Conservation (phyloP, 2,888 invertebrate species). For the Meta bourneti region DNA sequence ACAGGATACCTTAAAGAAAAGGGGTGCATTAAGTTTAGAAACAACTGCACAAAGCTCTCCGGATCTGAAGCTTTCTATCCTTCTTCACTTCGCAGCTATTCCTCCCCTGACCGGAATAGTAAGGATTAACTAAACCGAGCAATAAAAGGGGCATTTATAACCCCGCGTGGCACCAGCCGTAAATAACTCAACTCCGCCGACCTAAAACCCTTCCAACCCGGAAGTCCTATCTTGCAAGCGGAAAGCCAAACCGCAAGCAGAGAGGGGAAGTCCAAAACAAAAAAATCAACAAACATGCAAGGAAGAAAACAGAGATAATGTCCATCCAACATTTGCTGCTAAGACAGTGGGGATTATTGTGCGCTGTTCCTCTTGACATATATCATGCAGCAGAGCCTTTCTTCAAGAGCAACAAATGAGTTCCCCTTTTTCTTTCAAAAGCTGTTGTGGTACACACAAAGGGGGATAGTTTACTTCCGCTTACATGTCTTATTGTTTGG, state of each 20-base stretch:
- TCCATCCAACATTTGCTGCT: slow-evolving; percentile 14
- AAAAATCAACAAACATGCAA: not conserved
- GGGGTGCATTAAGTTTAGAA: no score
- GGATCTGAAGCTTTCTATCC: no score
- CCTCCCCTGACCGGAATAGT: not conserved
- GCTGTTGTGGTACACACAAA: no score
- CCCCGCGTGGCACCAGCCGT: slow-evolving; percentile 2
- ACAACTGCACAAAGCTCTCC: no score
- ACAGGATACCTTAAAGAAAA: no score
- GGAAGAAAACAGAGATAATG: slow-evolving; percentile 28
- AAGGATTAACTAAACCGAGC: not conserved
- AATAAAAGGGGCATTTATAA: not conserved
- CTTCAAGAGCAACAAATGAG: not conserved
- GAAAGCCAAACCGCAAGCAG: not conserved
- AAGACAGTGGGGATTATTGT: slow-evolving; percentile 30
- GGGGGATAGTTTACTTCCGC: no score
- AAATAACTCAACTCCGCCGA: slow-evolving; percentile 41
- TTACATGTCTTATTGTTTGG: no score
- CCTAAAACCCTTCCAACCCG: slow-evolving; percentile 56
- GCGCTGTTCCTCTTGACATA: not conserved
- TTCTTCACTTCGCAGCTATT: no score
- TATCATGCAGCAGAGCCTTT: not conserved
- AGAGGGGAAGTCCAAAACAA: not conserved
- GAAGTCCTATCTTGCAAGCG: slow-evolving; percentile 30
- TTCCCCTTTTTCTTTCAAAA: not conserved